These are phyloP conservation scores for Drosophila demipolita DNA, from an alignment of 2,888 invertebrate genomes.

Conservation along the genomic window DNA sequence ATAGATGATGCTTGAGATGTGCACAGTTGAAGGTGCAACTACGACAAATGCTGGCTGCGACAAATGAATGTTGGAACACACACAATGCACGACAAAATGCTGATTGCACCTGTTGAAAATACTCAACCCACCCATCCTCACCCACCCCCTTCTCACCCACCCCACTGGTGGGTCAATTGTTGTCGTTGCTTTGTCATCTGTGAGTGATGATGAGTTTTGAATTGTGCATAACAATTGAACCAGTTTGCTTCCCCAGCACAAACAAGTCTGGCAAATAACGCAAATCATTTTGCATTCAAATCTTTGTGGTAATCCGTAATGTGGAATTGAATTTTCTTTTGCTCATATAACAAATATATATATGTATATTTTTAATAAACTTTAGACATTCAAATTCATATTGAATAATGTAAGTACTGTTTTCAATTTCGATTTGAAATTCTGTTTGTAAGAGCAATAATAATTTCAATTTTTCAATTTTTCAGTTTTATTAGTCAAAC, in stretches of 20 bases:
- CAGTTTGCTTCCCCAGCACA: not conserved
- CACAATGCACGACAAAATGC: conserved; percentile 57
- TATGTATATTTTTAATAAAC: not conserved
- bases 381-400: not conserved
- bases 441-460: not conserved
- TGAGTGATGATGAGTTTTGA: conserved; percentile 13
- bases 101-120: conserved; percentile 50
- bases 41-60: conserved; percentile 22
- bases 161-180: conserved; percentile 8
- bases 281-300: not conserved
- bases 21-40: not conserved
- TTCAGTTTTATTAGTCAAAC: not conserved
- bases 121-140: not conserved
- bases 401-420: not conserved
- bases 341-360: not conserved
- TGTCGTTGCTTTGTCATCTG: conserved; percentile 44
- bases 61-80: conserved; percentile 51
- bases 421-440: not conserved
- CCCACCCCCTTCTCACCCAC: not conserved
- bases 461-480: not conserved
- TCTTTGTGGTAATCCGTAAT: not conserved
- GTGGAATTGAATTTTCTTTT: not conserved
- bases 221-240: conserved; percentile 16
- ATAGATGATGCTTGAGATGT: not conserved
- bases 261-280: not conserved